Conservation (phyloP, 2,113 vertebrate genomes). For the Oxyruncus cristatus region DNA sequence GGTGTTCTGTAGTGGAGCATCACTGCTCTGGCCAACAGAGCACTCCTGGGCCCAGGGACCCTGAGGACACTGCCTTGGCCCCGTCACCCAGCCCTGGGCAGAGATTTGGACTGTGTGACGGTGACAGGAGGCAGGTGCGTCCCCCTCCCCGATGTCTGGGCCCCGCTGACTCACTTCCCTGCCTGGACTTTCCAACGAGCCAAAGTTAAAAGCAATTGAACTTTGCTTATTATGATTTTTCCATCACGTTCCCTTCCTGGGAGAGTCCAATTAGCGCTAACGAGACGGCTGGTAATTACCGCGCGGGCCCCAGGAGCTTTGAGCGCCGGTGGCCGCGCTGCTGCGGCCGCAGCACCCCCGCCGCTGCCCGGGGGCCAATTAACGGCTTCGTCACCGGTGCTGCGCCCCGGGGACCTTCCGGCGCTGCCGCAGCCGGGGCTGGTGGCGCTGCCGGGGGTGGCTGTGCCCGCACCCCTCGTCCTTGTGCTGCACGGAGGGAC, state of each 20-base stretch:
- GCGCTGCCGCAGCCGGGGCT: fast-evolving
- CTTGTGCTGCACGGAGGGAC: fast-evolving
- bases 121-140: fast-evolving
- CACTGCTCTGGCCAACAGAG: fast-evolving
- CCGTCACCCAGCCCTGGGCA: fast-evolving
- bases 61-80: fast-evolving
- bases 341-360: fast-evolving
- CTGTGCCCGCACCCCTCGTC: fast-evolving
- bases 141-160: fast-evolving
- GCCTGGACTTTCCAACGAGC: background rate
- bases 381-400: fast-evolving
- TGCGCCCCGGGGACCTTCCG: background rate
- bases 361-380: background rate
- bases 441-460: background rate
- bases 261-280: conserved; percentile 12
- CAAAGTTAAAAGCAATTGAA: background rate
- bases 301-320: background rate
- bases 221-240: background rate
- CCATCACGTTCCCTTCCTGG: background rate
- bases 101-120: fast-evolving
- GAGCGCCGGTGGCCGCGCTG: background rate
- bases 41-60: fast-evolving
- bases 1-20: fast-evolving
- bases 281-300: background rate
- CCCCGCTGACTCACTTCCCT: background rate